Conservation (phyloP, 1,140 invertebrate genomes). For the Brachionus calyciflorus region DNA sequence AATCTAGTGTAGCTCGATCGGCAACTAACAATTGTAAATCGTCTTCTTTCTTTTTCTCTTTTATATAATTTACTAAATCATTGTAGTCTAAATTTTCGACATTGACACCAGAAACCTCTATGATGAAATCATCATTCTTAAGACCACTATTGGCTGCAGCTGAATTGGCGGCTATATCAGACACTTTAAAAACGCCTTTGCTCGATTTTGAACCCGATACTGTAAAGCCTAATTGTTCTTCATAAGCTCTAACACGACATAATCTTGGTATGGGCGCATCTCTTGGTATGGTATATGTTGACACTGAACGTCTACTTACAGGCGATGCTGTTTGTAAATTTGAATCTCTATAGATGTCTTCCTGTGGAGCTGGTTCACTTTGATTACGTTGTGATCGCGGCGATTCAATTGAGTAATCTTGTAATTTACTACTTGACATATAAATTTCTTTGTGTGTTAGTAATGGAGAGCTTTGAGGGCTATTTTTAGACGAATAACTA, state of each 20-base stretch:
- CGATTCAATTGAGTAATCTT: background rate
- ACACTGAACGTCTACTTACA: background rate
- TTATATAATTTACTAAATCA: slow-evolving; percentile 16
- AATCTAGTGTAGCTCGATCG: slow-evolving; percentile 2
- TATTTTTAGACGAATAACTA: background rate
- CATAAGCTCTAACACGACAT: slow-evolving; percentile 42
- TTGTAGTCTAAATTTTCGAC: slow-evolving; percentile 20
- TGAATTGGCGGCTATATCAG: background rate
- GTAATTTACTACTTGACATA: slow-evolving; percentile 33
- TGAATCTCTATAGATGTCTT: background rate
- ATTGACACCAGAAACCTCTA: slow-evolving; percentile 19
- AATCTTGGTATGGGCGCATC: slow-evolving; percentile 38
- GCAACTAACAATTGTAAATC: slow-evolving; percentile 40
- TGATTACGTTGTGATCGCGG: slow-evolving; percentile 2
- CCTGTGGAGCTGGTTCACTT: slow-evolving; percentile 23
- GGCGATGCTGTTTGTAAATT: slow-evolving; percentile 6
- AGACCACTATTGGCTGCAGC: slow-evolving; percentile 19
- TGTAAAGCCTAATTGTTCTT: slow-evolving; percentile 40
- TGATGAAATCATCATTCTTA: slow-evolving; percentile 24
- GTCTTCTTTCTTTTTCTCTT: slow-evolving; percentile 27
- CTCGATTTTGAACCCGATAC: slow-evolving; percentile 37
- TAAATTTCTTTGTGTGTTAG: background rate
- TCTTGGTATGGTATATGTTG: slow-evolving; percentile 8
- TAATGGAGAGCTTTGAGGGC: background rate
- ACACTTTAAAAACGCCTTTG: slow-evolving; percentile 27